Conservation (phyloP, 2,797 vertebrate species). For the Garrulus glandarius region DNA sequence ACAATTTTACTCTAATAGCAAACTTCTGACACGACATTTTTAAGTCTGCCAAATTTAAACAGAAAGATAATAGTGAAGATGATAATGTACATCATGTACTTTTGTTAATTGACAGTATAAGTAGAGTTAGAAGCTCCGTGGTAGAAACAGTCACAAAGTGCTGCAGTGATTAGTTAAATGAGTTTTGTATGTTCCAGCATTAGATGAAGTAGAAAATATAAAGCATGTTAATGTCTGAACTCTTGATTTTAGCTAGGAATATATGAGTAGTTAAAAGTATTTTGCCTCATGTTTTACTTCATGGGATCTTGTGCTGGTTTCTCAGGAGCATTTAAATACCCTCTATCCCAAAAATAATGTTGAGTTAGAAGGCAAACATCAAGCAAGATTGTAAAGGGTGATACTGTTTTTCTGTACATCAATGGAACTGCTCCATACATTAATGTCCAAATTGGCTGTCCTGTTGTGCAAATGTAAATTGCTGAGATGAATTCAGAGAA, state of each 20-base stretch:
- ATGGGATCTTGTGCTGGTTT: neutral
- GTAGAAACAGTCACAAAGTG: neutral
- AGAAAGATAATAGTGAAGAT: neutral
- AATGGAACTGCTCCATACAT: neutral
- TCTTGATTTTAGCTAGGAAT: neutral
- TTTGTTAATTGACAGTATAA: neutral
- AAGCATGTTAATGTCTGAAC: neutral
- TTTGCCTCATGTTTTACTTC: neutral
- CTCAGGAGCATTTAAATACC: neutral
- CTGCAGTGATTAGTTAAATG: neutral
- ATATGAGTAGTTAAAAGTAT: neutral
- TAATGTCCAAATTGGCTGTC: neutral
- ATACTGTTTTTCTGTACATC: neutral
- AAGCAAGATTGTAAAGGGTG: neutral
- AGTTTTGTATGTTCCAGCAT: neutral
- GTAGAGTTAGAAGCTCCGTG: neutral
- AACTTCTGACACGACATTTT: neutral
- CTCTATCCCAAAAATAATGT: neutral
- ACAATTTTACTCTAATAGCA: neutral
- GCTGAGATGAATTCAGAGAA: neutral
- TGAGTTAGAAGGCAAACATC: neutral
- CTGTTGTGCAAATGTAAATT: neutral
- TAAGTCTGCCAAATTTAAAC: neutral
- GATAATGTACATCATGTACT: neutral
- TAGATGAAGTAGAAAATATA: neutral